A percentile compares a stretch with the other conserved stretches of the same genome.
Conservation (phyloP, 2,888 invertebrate genomes). For the Harpalus rubripes region DNA sequence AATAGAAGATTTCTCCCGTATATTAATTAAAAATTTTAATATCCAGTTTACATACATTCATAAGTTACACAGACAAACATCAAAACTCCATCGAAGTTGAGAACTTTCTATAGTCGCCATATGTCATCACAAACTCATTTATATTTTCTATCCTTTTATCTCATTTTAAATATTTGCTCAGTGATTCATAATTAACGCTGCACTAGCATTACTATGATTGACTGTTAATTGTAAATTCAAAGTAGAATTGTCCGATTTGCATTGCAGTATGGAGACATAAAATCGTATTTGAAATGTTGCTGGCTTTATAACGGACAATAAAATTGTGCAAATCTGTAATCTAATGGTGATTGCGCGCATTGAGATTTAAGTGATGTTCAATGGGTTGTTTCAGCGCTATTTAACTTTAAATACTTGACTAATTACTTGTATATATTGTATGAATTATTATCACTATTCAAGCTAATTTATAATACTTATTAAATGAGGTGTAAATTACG, state of each 20-base stretch:
- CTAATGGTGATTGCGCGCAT: constrained; percentile 27
- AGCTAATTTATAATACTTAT: background rate
- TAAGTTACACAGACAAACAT: constrained; percentile 38
- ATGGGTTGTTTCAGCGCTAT: constrained; percentile 29
- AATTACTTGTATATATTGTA: constrained; percentile 35
- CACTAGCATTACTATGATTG: constrained; percentile 40
- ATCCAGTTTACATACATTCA: constrained; percentile 28
- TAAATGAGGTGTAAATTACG: no score
- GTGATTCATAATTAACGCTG: constrained; percentile 29
- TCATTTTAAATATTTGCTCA: constrained; percentile 34
- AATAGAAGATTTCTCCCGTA: constrained; percentile 31
- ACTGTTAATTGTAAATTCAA: constrained; percentile 45
- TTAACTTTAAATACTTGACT: constrained; percentile 35
- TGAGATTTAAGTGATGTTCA: constrained; percentile 39
- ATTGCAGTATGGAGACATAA: constrained; percentile 22
- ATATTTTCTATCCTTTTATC: constrained; percentile 42
- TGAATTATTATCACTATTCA: background rate
- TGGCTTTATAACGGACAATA: constrained; percentile 12
- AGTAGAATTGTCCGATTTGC: constrained; percentile 29
- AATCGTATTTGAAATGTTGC: constrained; percentile 35
- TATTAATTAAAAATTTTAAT: constrained; percentile 24
- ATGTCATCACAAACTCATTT: constrained; percentile 50
- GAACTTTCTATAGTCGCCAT: constrained; percentile 45
- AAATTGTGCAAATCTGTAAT: constrained; percentile 27
- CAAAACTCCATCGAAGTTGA: constrained; percentile 28